A percentile compares a stretch with the other conserved stretches of the same genome.
Evolutionary conservation across 2,113 vertebrate species (phyloP).

Genomic region (Lepidothrix coronata): DNA sequence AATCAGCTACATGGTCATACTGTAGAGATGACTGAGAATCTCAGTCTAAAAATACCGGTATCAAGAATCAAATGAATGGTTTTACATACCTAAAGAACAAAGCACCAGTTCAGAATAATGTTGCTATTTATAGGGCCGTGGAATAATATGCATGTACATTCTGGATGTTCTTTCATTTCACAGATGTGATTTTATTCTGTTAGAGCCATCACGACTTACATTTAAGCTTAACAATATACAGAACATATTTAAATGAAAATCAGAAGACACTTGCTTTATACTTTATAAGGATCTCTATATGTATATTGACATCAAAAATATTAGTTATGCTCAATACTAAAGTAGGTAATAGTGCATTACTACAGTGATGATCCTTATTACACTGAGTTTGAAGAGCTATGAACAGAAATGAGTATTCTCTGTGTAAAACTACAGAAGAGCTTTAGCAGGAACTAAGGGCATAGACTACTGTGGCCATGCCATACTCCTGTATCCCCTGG

Average conservation of each 20-base stretch:
- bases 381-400: background rate
- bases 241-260: background rate
- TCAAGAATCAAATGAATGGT: background rate
- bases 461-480: background rate
- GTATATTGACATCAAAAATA: background rate
- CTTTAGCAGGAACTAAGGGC: background rate
- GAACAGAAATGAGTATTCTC: background rate
- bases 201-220: background rate
- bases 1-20: background rate
- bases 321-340: background rate
- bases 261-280: background rate
- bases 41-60: background rate
- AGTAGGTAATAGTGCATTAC: background rate
- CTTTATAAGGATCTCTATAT: background rate
- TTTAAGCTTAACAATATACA: background rate
- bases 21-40: background rate
- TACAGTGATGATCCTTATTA: background rate
- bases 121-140: background rate
- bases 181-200: background rate
- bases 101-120: background rate
- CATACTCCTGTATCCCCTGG: background rate
- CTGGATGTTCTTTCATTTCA: background rate
- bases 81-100: background rate
- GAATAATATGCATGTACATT: background rate
- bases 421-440: rapidly evolving